These are phyloP conservation scores for Pogona vitticeps DNA, from an alignment of 2,113 vertebrate species.

Conservation along the genomic window DNA sequence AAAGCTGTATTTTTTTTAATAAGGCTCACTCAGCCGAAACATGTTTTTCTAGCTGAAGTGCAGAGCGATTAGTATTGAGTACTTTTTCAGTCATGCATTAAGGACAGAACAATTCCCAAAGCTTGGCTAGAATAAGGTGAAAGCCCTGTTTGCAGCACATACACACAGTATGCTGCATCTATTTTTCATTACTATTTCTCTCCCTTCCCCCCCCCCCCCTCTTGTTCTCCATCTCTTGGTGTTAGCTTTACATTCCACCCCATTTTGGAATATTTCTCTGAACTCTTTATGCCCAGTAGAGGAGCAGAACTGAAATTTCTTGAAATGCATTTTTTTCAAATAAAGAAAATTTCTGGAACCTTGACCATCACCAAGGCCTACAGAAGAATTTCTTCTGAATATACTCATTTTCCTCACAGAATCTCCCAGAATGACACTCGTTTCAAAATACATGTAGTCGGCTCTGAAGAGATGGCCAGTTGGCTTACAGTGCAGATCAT, in stretches of 20 bases:
- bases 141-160: conserved; percentile 9
- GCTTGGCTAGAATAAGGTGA: conserved; percentile 25
- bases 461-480: neutral
- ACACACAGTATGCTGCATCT: neutral
- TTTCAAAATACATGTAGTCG: neutral
- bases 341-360: no score
- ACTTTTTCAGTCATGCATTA: conserved; percentile 40
- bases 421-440: neutral
- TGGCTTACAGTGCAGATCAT: no score
- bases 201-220: neutral
- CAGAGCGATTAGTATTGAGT: conserved; percentile 36
- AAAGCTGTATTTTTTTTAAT: conserved; percentile 33
- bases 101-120: conserved; percentile 40
- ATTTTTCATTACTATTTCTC: conserved; percentile 16
- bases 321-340: neutral
- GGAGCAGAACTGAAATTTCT: neutral
- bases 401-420: neutral
- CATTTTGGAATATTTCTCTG: neutral
- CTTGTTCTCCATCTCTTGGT: neutral
- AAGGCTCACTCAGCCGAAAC: conserved; percentile 38
- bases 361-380: no score
- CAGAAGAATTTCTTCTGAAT: neutral
- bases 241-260: conserved; percentile 9
- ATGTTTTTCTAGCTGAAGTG: conserved; percentile 44
- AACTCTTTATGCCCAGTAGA: neutral